Conservation (phyloP, 1,140 invertebrate species). For the Ostrea denselamellosa region DNA sequence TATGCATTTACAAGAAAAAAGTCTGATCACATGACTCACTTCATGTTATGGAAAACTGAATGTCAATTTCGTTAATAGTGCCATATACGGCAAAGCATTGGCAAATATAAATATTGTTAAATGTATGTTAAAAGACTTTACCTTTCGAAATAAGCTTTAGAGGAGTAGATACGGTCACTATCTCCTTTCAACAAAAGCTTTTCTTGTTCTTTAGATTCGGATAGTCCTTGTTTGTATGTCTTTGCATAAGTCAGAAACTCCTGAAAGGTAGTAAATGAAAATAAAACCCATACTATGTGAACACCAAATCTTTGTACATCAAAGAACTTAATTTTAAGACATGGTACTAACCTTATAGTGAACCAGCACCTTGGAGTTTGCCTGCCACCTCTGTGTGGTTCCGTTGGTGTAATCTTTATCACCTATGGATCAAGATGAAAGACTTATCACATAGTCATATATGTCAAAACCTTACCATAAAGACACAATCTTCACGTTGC, state of each 20-base stretch:
- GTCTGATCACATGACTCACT: no score
- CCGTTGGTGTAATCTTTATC: conserved; percentile 63
- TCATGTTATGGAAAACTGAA: no score
- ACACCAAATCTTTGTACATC: background rate
- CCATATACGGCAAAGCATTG: no score
- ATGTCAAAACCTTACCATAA: no score
- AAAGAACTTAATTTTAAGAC: background rate
- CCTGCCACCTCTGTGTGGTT: conserved; percentile 67
- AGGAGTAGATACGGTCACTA: conserved; percentile 60
- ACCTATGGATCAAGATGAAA: conserved; percentile 50
- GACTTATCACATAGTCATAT: background rate
- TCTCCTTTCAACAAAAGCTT: conserved; percentile 61
- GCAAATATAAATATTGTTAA: no score
- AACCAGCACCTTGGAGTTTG: conserved; percentile 59
- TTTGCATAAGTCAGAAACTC: conserved; percentile 70
- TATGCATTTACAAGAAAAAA: no score
- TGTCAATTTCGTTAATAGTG: no score
- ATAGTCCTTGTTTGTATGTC: conserved; percentile 62
- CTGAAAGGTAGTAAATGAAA: conserved; percentile 53
- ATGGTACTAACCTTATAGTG: conserved; percentile 62
- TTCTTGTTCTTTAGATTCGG: conserved; percentile 59
- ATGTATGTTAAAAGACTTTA: conserved; percentile 26
- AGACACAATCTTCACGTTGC: no score
- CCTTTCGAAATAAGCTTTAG: conserved; percentile 76
- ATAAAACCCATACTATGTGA: no score